These are phyloP conservation scores for Molorchus minor DNA, from an alignment of 2,888 invertebrate genomes.

Conservation along the genomic window DNA sequence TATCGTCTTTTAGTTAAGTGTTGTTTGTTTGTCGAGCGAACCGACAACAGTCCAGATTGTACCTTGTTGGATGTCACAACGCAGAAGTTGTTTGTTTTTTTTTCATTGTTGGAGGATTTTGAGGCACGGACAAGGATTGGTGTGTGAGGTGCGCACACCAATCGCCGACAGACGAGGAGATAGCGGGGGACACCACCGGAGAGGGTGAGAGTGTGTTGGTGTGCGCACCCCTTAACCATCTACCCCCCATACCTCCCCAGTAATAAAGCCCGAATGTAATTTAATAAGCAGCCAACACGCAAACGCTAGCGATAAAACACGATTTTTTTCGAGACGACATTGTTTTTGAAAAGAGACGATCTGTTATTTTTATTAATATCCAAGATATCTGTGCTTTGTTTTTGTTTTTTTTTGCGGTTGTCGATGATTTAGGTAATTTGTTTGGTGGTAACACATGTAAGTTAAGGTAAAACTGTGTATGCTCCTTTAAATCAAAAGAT, in stretches of 20 bases:
- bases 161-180: conserved; percentile 36
- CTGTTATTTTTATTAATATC: no score
- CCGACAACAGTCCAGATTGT: conserved; percentile 10
- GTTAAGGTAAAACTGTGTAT: no score
- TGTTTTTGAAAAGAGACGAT: neutral
- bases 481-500: no score
- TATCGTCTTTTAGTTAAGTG: conserved; percentile 33
- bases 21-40: conserved; percentile 22
- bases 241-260: conserved; percentile 35
- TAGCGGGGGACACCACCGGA: conserved; percentile 31
- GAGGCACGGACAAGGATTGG: conserved; percentile 49
- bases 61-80: conserved; percentile 16
- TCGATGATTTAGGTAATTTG: no score
- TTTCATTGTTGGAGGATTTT: conserved; percentile 8
- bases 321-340: conserved; percentile 6
- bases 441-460: no score
- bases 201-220: conserved; percentile 56
- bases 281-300: conserved; percentile 26
- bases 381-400: neutral
- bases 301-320: conserved; percentile 12
- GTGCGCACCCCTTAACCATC: conserved; percentile 60
- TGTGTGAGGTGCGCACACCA: conserved; percentile 55
- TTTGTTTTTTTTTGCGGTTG: neutral
- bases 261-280: conserved; percentile 29
- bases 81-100: conserved; percentile 34